Percentiles rank a stretch among this genome's conserved stretches.
phyloP scores from a whole-genome alignment of 2,797 vertebrate genomes.

The Poeciliopsis gracilis region DNA sequence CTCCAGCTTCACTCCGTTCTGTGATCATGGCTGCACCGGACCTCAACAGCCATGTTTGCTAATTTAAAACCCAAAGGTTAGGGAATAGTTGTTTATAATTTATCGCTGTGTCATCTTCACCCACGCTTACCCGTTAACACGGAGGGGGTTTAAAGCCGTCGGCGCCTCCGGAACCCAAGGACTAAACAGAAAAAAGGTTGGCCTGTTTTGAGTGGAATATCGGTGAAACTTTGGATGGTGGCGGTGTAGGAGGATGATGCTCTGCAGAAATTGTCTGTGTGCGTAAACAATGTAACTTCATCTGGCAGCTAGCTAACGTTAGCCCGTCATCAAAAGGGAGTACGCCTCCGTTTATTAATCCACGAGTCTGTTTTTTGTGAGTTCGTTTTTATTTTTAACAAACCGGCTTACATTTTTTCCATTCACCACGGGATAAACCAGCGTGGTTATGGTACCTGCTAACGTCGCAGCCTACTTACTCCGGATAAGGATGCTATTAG shows the following conservation, averaged over 20 bases:
- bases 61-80: constrained; percentile 85
- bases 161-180: constrained; percentile 62
- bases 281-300: constrained; percentile 83
- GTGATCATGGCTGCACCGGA: constrained; percentile 85
- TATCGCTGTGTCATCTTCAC: constrained; percentile 69
- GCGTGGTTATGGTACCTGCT: constrained; percentile 62
- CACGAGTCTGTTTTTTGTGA: constrained; percentile 18
- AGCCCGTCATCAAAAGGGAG: constrained; percentile 79
- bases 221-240: constrained; percentile 77
- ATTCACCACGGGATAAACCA: constrained; percentile 28
- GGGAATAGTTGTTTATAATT: constrained; percentile 81
- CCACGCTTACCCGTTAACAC: constrained; percentile 40
- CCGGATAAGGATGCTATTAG: constrained; percentile 60
- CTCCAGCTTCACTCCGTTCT: constrained; percentile 67
- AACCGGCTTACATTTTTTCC: constrained; percentile 27
- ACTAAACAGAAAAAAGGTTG: constrained; percentile 71
- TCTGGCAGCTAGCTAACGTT: constrained; percentile 74
- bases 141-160: constrained; percentile 59
- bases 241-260: constrained; percentile 75
- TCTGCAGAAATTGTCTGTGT: constrained; percentile 63
- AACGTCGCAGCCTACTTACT: constrained; percentile 51
- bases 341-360: constrained; percentile 62
- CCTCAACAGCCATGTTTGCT: constrained; percentile 87
- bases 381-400: constrained; percentile 21
- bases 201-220: constrained; percentile 68